Evolutionary conservation across 2,888 invertebrate species (phyloP), one percentile per base, ranked within the genome.

Genomic region (Caenorhabditis macrosperma): DNA sequence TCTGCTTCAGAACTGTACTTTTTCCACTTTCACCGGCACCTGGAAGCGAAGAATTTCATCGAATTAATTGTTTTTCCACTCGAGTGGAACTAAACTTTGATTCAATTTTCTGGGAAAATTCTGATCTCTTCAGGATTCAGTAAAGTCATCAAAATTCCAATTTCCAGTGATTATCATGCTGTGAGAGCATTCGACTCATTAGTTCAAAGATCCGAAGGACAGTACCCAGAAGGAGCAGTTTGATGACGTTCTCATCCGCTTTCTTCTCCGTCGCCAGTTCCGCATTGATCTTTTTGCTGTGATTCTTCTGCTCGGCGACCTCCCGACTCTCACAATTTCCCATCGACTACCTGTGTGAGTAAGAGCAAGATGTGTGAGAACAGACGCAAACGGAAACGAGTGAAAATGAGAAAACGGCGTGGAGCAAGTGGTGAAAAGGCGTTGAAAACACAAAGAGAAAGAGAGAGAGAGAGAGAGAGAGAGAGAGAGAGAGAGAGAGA

Each of bases 11-110:
- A 93, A 98, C 97, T 91, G 97, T 98, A 93, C 96, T 97, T 93
- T 98, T 98, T 91, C 98, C 98, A 90, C 97, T 97, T 93, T 98
- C 98, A 90, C 97, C 97, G 91, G 97, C 97, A 93, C 97, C 97
- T 78, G 63, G 50, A 78, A 77, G n/a, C 5, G 6, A 1, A n/a
- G 6, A 26, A 6, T 46, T n/a, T 9, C 46, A 20, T 55, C 55
- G 9, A 44, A 15, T n/a, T 7, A n/a, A 33, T 20, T 46, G 26
- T 12, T 4, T n/a, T n/a, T n/a, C n/a, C n/a, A n/a, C n/a, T n/a
- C 46, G 26, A 54, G 59, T 5, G 59, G 35, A 2, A 24, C n/a
- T n/a, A n/a, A n/a, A n/a, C n/a, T n/a, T n/a, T n/a, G n/a, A n/a
- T n/a, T n/a, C n/a, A n/a, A n/a, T n/a, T n/a, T n/a, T n/a, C n/a